Conservation (phyloP, 2,888 invertebrate genomes). For the Lycia hirtaria region DNA sequence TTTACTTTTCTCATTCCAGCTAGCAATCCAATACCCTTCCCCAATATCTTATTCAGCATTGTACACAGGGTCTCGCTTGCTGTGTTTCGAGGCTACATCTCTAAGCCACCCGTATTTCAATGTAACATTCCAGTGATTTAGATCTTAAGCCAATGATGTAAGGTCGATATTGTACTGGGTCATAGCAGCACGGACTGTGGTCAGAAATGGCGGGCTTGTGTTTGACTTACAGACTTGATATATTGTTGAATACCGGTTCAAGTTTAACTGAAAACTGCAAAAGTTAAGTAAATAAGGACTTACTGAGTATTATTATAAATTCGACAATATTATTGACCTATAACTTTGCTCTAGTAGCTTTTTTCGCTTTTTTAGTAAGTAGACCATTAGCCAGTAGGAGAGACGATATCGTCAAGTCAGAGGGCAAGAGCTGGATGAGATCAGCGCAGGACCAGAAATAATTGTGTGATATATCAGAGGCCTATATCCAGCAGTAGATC, state of each 20-base stretch:
- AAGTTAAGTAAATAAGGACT: no score
- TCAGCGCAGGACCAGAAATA: no score
- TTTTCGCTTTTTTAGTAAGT: no score
- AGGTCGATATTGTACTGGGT: constrained; percentile 18
- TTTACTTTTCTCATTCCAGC: not conserved
- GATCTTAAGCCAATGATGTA: constrained; percentile 18
- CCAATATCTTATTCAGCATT: constrained; percentile 17
- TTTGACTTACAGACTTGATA: constrained; percentile 45
- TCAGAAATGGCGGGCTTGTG: constrained; percentile 34
- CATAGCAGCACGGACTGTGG: constrained; percentile 26
- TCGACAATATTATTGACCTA: no score
- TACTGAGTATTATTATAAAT: no score
- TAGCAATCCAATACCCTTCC: not conserved
- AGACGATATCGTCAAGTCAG: no score
- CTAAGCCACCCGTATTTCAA: constrained; percentile 23
- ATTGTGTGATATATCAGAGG: no score
- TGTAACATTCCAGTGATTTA: constrained; percentile 21
- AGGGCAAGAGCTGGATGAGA: no score
- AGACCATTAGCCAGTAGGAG: no score
- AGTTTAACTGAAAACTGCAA: constrained; percentile 11
- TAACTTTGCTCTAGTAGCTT: no score
- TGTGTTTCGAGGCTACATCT: constrained; percentile 3
- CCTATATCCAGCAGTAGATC: no score
- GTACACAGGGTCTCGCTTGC: constrained; percentile 9
- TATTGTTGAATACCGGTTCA: constrained; percentile 28